Percentiles rank a stretch among this genome's conserved stretches.
Conservation (phyloP, 2,113 vertebrate species). For the Protobothrops mucrosquamatus region DNA sequence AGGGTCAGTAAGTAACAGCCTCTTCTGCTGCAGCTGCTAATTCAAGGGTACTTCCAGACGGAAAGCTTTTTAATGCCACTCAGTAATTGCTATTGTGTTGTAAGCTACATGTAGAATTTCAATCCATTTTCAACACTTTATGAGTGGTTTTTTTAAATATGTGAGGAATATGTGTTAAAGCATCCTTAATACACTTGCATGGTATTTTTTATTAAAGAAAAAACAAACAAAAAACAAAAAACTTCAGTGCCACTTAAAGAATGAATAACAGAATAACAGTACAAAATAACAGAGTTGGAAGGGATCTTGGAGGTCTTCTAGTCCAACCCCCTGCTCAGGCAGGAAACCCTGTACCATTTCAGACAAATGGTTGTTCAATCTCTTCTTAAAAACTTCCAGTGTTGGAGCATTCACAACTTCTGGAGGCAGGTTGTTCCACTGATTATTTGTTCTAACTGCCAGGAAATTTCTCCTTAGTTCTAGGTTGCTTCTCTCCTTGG, state of each 20-base stretch:
- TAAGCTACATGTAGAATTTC: not conserved
- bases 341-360: no score
- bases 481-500: no score
- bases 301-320: no score
- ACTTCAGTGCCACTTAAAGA: not conserved
- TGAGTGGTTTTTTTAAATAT: not conserved
- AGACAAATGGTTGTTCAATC: no score
- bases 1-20: not conserved
- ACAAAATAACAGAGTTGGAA: no score
- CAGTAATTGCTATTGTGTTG: not conserved
- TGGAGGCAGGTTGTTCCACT: no score
- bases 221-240: not conserved
- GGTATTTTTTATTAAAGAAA: not conserved
- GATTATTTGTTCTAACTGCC: no score
- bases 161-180: not conserved
- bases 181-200: not conserved
- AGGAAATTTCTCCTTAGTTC: no score
- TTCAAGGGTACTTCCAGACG: not conserved
- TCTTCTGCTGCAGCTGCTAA: not conserved
- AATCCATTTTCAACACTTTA: not conserved
- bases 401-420: no score
- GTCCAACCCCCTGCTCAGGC: no score
- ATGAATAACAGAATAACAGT: no score
- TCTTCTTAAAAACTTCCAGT: no score
- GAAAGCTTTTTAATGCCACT: not conserved